Conservation (phyloP, 2,113 vertebrate genomes). For the Lagopus leucura region DNA sequence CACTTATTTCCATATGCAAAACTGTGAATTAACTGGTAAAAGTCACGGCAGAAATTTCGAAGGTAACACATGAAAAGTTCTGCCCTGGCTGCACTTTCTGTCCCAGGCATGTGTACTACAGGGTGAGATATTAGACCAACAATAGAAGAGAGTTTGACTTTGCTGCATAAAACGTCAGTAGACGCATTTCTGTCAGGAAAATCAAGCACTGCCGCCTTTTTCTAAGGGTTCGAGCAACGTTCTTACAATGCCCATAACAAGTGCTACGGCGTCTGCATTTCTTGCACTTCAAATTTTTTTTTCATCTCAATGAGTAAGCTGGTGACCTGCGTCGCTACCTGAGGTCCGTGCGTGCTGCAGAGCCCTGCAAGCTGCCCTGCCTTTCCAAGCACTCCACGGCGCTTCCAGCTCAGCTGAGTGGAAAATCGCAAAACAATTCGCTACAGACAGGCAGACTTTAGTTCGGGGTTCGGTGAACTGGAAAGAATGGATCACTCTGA, state of each 20-base stretch:
- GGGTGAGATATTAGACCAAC: background rate
- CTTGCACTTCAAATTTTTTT: background rate
- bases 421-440: fast-evolving
- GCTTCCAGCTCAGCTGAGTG: background rate
- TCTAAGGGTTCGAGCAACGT: fast-evolving
- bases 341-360: fast-evolving
- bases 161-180: background rate
- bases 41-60: background rate
- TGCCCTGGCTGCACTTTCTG: background rate
- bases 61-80: background rate
- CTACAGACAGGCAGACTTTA: background rate
- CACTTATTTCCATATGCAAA: fast-evolving
- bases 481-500: fast-evolving
- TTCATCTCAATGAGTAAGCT: background rate
- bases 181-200: background rate
- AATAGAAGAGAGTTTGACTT: background rate
- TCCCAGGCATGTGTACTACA: background rate
- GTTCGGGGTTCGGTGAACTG: fast-evolving
- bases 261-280: background rate
- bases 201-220: background rate
- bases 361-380: background rate
- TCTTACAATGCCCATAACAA: background rate
- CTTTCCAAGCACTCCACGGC: background rate
- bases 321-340: background rate
- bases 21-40: fast-evolving